Evolutionary conservation across 2,113 vertebrate species (phyloP).

Genomic region (Pygathrix nemaeus): DNA sequence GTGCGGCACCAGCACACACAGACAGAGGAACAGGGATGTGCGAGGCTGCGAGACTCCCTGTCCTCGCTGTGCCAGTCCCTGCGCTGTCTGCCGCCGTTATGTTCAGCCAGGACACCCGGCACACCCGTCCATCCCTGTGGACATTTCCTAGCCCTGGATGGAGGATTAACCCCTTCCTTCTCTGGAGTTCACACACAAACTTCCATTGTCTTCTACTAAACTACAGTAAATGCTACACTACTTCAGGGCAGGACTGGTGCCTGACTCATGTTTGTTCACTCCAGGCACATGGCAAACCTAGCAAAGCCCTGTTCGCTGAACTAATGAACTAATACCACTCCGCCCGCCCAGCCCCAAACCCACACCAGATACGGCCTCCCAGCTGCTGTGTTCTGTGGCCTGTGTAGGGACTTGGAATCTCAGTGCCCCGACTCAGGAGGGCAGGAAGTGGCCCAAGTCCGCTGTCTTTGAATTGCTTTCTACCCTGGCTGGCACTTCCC

Average conservation of each 20-base stretch:
- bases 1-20: too few species aligned
- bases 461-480: not conserved
- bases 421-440: not conserved
- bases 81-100: not conserved
- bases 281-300: not conserved
- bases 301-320: not conserved
- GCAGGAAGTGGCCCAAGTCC: accelerated
- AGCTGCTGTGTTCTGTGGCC: not conserved
- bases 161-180: not conserved
- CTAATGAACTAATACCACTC: not conserved
- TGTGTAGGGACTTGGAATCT: not conserved
- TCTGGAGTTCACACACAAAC: not conserved
- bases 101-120: not conserved
- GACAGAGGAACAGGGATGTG: too few species aligned
- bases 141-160: not conserved
- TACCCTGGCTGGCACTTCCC: not conserved
- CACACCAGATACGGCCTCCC: not conserved
- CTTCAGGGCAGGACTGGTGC: accelerated
- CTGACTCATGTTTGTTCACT: accelerated
- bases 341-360: not conserved
- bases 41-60: accelerated
- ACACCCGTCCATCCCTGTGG: not conserved
- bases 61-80: accelerated
- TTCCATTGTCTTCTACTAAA: not conserved
- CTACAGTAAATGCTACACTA: accelerated